A percentile compares a stretch with the other conserved stretches of the same genome.
phyloP scores from a whole-genome alignment of 2,888 invertebrate species.

The Eristalis arbustorum region DNA sequence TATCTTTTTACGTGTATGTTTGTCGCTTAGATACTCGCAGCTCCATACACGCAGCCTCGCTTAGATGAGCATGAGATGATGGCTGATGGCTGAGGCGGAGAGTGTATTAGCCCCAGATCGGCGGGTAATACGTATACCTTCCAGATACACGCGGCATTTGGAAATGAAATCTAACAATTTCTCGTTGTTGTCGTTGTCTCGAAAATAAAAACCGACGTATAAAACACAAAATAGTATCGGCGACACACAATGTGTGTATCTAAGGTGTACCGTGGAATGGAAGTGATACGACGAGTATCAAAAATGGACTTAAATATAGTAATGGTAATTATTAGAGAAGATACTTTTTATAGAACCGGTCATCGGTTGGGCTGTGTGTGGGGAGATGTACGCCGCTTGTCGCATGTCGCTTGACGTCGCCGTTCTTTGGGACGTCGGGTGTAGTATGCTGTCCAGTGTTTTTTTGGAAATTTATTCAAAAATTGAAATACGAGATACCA shows the following conservation, averaged over 20 bases:
- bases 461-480: slow-evolving; percentile 56
- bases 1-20: slow-evolving; percentile 23
- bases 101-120: not conserved
- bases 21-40: not conserved
- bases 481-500: slow-evolving; percentile 60
- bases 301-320: slow-evolving; percentile 63
- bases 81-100: not conserved
- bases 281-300: slow-evolving; percentile 23
- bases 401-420: not conserved
- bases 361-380: slow-evolving; percentile 60
- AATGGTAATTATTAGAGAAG: slow-evolving; percentile 66
- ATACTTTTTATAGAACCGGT: slow-evolving; percentile 66
- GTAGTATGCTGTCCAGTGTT: slow-evolving; percentile 35
- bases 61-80: not conserved
- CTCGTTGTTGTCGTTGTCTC: not conserved
- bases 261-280: slow-evolving; percentile 43
- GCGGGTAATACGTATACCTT: not conserved
- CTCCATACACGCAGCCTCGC: not conserved
- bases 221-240: slow-evolving; percentile 22
- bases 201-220: not conserved
- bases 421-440: not conserved
- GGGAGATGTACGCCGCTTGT: slow-evolving; percentile 13
- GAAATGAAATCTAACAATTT: not conserved
- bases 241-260: not conserved
- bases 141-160: not conserved